These are phyloP conservation scores for Vidua chalybeata DNA, from an alignment of 2,113 vertebrate species.

Conservation along the genomic window DNA sequence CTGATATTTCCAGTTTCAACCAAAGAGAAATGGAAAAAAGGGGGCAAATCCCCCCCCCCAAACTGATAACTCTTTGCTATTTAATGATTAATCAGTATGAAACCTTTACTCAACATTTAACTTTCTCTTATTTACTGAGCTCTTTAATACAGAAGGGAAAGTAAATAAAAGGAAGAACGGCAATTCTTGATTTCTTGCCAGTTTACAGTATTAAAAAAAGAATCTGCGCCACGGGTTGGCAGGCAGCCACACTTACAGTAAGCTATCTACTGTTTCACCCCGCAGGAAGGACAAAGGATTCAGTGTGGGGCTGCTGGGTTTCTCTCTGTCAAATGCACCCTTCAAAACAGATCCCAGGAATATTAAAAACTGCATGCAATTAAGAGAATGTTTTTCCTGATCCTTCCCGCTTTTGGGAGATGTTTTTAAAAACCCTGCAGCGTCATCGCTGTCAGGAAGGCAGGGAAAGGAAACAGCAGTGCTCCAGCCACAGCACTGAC, in stretches of 20 bases:
- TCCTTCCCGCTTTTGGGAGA: neutral
- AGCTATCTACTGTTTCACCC: constrained; percentile 80
- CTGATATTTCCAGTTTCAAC: constrained; percentile 52
- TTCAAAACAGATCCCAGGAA: constrained; percentile 65
- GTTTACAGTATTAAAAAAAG: constrained; percentile 88
- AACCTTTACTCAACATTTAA: constrained; percentile 56
- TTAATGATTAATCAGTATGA: constrained; percentile 12
- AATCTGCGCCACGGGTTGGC: constrained; percentile 82
- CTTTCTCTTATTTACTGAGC: constrained; percentile 65
- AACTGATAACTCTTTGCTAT: neutral
- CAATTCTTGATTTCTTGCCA: constrained; percentile 83
- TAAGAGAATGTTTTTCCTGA: neutral
- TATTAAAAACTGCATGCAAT: constrained; percentile 5
- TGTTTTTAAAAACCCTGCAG: neutral
- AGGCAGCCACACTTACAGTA: constrained; percentile 81
- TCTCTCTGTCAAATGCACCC: constrained; percentile 62
- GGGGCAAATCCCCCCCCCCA: neutral
- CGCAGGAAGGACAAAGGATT: constrained; percentile 78
- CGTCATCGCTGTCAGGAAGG: neutral
- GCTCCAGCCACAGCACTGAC: neutral
- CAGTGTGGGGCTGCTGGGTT: constrained; percentile 65
- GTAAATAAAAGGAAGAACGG: constrained; percentile 81
- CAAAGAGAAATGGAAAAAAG: constrained; percentile 16
- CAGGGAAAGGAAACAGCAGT: neutral
- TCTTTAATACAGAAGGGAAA: constrained; percentile 79